Evolutionary conservation across 1,140 invertebrate genomes (phyloP), one percentile per base, ranked within the genome.

Genomic region (Dolichoris vasculosae): DNA sequence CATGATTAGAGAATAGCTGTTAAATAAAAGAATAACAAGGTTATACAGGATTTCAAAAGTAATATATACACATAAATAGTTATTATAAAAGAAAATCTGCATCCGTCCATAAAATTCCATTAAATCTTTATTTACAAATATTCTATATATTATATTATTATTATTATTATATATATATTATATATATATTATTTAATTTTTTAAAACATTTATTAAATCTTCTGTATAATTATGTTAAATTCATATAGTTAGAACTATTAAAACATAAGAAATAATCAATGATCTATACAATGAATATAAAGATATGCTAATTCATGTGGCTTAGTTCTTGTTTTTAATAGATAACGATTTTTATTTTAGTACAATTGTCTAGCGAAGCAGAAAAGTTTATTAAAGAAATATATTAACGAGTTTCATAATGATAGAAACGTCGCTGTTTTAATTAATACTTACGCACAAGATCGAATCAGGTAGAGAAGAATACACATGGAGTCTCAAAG

Each of bases 401-500:
- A 32, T 67, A 35, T 67, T 11, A 40, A 75, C 20, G n/a, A 48
- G 23, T 75, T 0, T 26, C 63, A 75, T 30, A 0, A 76, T 23
- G 38, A 64, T 43, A 80, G 35, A 64, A 26, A 38, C 13, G 32
- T 69, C 67, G 4, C 67, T 43, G 1, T 7, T 59, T 63, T 79
- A n/a, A 43, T 15, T 86, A 85, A 89, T 89, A 88, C 89, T 89
- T 91, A 91, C 90, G 87, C 82, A 84, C 51, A 87, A 86, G 82
- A 85, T 85, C 67, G 86, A 40, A 88, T 88, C 86, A 75, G 15
- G 46, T 46, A 76, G 30, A 83, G 82, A 83, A 77, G 55, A 87
- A 78, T 55, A 64, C 38, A 64, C 63, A 79, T 63, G 81, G 84
- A 90, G 88, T 90, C 92, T 92, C 90, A 88, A 89, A 91, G 90